Conservation (phyloP, 1,140 invertebrate species). For the Zaprionus ornatus region DNA sequence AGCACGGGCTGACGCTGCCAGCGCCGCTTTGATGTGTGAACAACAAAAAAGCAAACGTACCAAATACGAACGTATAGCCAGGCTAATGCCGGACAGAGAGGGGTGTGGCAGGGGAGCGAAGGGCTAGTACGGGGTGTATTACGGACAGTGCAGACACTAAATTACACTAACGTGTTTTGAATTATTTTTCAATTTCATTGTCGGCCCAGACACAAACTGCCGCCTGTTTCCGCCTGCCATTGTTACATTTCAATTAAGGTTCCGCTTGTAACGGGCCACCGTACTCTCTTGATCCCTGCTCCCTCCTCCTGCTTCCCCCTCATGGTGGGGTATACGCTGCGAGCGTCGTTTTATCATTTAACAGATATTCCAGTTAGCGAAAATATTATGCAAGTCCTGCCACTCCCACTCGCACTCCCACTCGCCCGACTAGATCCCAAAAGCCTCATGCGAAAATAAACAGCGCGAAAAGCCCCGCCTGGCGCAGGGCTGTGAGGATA, state of each 20-base stretch:
- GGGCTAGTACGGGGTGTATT: neutral
- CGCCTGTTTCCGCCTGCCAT: constrained; percentile 68
- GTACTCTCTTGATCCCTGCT: neutral
- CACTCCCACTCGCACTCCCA: neutral
- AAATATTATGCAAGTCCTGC: constrained; percentile 63
- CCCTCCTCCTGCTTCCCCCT: too few relatives aligned
- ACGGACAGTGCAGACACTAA: constrained; percentile 66
- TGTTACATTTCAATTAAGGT: constrained; percentile 81
- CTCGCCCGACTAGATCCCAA: constrained; percentile 48
- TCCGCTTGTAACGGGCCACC: constrained; percentile 33
- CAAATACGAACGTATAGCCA: constrained; percentile 32
- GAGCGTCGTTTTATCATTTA: constrained; percentile 77
- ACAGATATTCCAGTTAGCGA: constrained; percentile 66
- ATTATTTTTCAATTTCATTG: constrained; percentile 83
- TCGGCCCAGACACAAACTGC: constrained; percentile 62
- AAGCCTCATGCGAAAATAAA: constrained; percentile 42
- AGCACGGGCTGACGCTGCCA: constrained; percentile 51
- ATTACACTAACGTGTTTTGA: constrained; percentile 83
- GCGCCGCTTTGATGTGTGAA: constrained; percentile 76
- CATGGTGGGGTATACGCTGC: constrained; percentile 32
- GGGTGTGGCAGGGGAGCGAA: neutral
- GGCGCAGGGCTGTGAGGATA: neutral
- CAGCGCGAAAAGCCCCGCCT: neutral
- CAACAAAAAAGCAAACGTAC: constrained; percentile 65
- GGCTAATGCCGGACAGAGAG: constrained; percentile 8